Evolutionary conservation across 1,140 invertebrate genomes (phyloP).

Genomic region (Macrotrachela quadricornifera): DNA sequence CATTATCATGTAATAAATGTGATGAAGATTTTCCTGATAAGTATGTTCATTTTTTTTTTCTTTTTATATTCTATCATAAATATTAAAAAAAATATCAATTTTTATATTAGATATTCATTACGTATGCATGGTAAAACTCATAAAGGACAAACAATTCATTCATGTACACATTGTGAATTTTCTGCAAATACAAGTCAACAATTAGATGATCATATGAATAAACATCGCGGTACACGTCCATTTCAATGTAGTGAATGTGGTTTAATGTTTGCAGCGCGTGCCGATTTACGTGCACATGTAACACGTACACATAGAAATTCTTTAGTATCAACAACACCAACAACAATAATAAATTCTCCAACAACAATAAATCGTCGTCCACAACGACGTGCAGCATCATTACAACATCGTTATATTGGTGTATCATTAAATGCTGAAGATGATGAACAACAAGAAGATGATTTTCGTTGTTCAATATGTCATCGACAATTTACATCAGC

Average conservation of each 20-base stretch:
- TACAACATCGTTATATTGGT: no score
- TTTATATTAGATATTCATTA: conserved; percentile 8
- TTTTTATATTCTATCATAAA: conserved; percentile 15
- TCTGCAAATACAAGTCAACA: conserved; percentile 24
- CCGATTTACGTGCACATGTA: conserved; percentile 25
- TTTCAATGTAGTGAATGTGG: conserved; percentile 38
- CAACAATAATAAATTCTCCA: no score
- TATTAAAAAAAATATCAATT: neutral
- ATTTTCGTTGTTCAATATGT: no score
- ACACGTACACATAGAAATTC: no score
- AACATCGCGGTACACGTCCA: conserved; percentile 33
- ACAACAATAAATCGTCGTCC: no score
- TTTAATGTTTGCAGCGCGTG: conserved; percentile 24
- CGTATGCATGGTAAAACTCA: conserved; percentile 56
- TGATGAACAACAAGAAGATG: no score
- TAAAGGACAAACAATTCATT: conserved; percentile 53
- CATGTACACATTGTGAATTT: conserved; percentile 22
- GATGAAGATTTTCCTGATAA: conserved; percentile 71
- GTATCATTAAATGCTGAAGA: no score
- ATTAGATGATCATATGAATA: conserved; percentile 34
- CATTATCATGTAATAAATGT: conserved; percentile 72
- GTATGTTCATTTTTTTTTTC: conserved; percentile 32
- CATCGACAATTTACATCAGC: no score
- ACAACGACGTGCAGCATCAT: no score
- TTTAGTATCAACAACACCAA: no score